phyloP scores from a whole-genome alignment of 2,113 vertebrate genomes.

The Ariopsis seemanni region DNA sequence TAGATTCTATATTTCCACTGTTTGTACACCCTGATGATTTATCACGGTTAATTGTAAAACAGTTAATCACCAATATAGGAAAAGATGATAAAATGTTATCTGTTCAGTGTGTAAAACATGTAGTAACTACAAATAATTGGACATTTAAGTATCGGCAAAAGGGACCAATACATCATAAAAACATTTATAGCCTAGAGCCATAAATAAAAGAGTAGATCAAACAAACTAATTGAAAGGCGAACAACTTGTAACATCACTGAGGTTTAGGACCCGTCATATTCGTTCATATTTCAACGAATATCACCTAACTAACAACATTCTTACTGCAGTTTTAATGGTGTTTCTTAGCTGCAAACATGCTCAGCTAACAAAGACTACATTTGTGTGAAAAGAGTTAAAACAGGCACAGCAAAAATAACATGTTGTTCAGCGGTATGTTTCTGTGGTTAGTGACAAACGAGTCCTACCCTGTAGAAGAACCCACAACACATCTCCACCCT shows the following conservation, averaged over 20 bases:
- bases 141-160: background rate
- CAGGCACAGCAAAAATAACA: background rate
- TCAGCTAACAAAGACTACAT: background rate
- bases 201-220: background rate
- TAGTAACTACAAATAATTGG: background rate
- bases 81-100: background rate
- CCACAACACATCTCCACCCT: constrained; percentile 90
- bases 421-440: background rate
- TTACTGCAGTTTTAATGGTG: background rate
- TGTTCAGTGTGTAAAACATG: background rate
- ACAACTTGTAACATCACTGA: background rate
- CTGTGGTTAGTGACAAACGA: background rate
- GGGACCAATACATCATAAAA: background rate
- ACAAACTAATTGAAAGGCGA: background rate
- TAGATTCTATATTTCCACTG: background rate
- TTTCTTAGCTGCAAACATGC: background rate
- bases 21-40: too few relatives aligned
- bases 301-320: background rate
- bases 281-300: background rate
- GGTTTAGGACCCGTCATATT: background rate
- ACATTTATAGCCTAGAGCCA: background rate
- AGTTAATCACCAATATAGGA: background rate
- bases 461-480: constrained; percentile 93
- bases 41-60: too few relatives aligned
- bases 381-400: background rate